Evolutionary conservation across 1,140 invertebrate genomes (phyloP), one percentile per base, ranked within the genome.

Genomic region (Aethina tumida): DNA sequence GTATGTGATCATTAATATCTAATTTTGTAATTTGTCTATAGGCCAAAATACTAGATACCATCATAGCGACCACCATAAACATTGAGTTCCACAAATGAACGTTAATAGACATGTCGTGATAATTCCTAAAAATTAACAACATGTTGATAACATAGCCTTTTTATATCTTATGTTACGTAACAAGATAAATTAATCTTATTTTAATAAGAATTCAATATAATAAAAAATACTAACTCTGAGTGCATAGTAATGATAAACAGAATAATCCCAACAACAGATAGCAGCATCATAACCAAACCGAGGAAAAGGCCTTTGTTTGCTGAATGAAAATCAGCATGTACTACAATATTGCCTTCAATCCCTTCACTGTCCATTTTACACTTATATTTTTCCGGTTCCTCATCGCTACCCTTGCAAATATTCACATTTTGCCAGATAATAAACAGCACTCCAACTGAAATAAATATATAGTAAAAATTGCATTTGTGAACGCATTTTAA

Each of bases 361-460:
- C 66, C 65, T 3, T 26, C 21, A 12, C 28, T 25, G 30, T 44
- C 35, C 3, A 36, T 8, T 19, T 39, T 30, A 24, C 42, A 38
- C 27, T 31, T 45, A 10, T 39, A 49, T 24, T 39, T 36, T 31
- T 43, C 20, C 16, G 36, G 51, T 14, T 54, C 53, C 17, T 49
- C 39, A 15, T 48, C 41, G 12, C 43, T 39, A 60, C 45, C 34
- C 40, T 54, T 24, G 39, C 73, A 74, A 29, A 68, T 60, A 18
- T 78, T 78, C 43, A 84, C 79, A 51, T 81, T 79, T 41, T 70
- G 66, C 78, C 77, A 82, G 21, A 83, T 72, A 16, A 82, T 75
- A 55, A 74, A 81, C 55, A 80, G 73, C 18, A 83, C 68, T 3
- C 78, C 79, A 42, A 80, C 77, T 77, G 51, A 42, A 55, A 54